Base-by-base conservation (phyloP, 2,797 vertebrate genomes). In the Manis pentadactyla region DNA sequence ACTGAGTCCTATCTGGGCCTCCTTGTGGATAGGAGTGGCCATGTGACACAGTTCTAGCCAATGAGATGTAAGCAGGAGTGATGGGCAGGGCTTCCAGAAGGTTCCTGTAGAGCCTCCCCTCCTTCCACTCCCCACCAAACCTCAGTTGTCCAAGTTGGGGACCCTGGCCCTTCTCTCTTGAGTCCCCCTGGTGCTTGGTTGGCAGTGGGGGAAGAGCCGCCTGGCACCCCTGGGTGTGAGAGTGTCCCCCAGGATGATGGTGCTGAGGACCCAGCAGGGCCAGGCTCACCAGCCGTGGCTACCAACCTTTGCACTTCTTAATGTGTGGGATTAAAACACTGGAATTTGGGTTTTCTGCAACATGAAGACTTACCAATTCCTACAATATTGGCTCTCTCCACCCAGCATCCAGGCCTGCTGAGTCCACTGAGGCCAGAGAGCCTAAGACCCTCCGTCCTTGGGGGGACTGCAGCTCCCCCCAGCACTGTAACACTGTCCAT, bases 401-500 rank as follows among this genome's bases (percentile, higher is more conserved):
- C 83, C 78, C 29, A 39, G 18, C 42, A 4, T 21, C 79, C 3
- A 21, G 27, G 17, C 2, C 14, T 9, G 23, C 37, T 37, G 9
- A 23, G 31, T 61, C 46, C 57, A 8, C 74, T 25, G n/a, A 86
- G 55, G 51, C 69, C 57, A 57, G 82, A 87, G 53, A 57, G 25
- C 63, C 46, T 29, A 12, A 42, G 13, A 31, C n/a, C 17, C 14
- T 29, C 19, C 27, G 11, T 61, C 15, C 18, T 25, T 27, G 1
- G 7, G 66, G 46, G 46, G 12, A 10, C 81, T 4, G 0, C 0
- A 15, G 31, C 21, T n/a, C 79, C n/a, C n/a, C 74, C 8, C 15
- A 18, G 5, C 0, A 25, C 7, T 0, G 0, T 13, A 49, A 12
- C 17, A 23, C 46, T 49, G 23, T 19, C 74, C 25, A 2, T 2